Base-by-base conservation (phyloP, 2,888 invertebrate species). In the Ophioninae sp. region DNA sequence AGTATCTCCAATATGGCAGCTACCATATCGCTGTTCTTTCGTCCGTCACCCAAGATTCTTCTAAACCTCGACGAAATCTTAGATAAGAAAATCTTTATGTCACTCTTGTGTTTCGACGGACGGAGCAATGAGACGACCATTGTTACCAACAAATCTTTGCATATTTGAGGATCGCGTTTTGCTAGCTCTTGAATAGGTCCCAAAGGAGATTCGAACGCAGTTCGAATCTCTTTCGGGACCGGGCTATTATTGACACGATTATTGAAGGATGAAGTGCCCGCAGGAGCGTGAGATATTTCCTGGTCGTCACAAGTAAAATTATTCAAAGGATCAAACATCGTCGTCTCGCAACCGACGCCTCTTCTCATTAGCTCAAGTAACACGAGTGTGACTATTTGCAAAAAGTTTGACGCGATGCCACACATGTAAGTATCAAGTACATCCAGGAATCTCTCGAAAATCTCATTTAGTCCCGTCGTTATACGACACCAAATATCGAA, bases 151-250 rank as follows among this genome's bases (percentile, higher is more conserved):
- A 93, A 62, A 37, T 91, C 87, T 85, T 92, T 91, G 50, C 92
- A 91, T 13, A 90, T 87, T 0, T 88, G 10, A 56, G 87, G 85
- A 88, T 93, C 93, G 87, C 95, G 95, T 92, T 95, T 94, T 0
- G 95, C 94, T 23, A 96, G 91, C 64, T 94, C 94, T 89, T 95
- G 94, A 44, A 96, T 91, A 0, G 96, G 96, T 56, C 94, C 93
- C 13, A 96, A 93, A 17, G 97, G 88, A 44, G 94, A n/a, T n/a
- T 94, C 2, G 94, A 93, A 87, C 95, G 93, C n/a, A n/a, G n/a
- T n/a, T n/a, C n/a, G n/a, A n/a, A n/a, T n/a, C n/a, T n/a, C n/a
- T n/a, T n/a, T n/a, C n/a, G n/a, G n/a, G n/a, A n/a, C n/a, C n/a
- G n/a, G n/a, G n/a, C n/a, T n/a, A n/a, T 78, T 70, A 3, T 65